Evolutionary conservation across 2,113 vertebrate genomes (phyloP), one percentile per base, ranked within the genome.

Genomic region (Bubalus kerabau): DNA sequence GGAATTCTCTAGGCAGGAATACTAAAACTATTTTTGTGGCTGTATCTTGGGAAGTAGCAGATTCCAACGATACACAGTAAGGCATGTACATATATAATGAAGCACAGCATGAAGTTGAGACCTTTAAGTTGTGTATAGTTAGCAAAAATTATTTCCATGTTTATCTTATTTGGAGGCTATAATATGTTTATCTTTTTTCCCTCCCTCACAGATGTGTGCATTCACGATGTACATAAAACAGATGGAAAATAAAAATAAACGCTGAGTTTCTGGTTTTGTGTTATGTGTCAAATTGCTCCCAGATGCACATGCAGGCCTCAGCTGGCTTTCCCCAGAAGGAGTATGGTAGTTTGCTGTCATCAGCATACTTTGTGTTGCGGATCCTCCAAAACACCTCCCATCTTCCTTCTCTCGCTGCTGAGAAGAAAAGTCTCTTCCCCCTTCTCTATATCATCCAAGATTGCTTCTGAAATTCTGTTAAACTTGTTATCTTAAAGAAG

Each of bases 241-340:
- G n/a, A 43, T 86, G 59, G 28, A 50, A 76, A 57, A 52, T 9
- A 46, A n/a, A 60, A 91, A 32, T 50, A 82, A 56, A 83, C 0
- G 0, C 62, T 50, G 64, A 24, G 11, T 59, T 80, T 40, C 60
- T 59, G 32, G 36, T 40, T 17, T 80, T 32, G 12, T 43, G 24
- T 30, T 32, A 17, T 4, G 11, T 59, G 26, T 83, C 46, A 10
- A 6, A 52, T 28, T 17, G 36, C 48, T 57, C 48, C 81, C 59
- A 28, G 15, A 84, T 48, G 60, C 21, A 15, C 14, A 7, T 12
- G 30, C 4, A 16, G 36, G 24, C 26, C n/a, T 83, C 7, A 1
- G 1, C 3, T n/a, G 13, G 7, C 43, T 78, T 24, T 46, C 3
- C 23, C 7, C 6, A n/a, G 60, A 78, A 32, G 1, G 2, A 30